These are phyloP conservation scores for Agrochola litura DNA, from an alignment of 2,888 invertebrate species.

Conservation along the genomic window DNA sequence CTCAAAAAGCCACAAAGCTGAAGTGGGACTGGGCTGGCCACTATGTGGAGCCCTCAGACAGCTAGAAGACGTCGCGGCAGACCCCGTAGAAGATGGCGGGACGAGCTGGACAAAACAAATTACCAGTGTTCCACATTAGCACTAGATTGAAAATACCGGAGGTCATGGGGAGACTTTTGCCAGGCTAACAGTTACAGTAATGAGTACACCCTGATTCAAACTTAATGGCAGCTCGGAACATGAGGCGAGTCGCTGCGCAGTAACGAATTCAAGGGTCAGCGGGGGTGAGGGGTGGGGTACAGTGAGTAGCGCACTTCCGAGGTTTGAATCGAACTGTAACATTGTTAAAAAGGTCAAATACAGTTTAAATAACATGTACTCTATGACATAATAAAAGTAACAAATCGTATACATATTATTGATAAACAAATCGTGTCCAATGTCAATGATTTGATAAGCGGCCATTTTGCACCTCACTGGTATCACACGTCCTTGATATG, in stretches of 20 bases:
- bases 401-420: slow-evolving; percentile 46
- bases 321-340: too few relatives aligned
- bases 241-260: too few relatives aligned
- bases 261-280: too few relatives aligned
- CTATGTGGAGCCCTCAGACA: not conserved
- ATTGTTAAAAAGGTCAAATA: not conserved
- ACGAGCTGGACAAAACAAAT: not conserved
- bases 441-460: slow-evolving; percentile 62
- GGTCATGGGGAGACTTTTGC: not conserved
- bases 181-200: not conserved
- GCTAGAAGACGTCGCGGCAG: not conserved
- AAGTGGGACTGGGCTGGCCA: not conserved
- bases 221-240: too few relatives aligned
- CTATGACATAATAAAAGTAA: slow-evolving; percentile 60
- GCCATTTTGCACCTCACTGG: slow-evolving; percentile 54
- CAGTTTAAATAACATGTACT: slow-evolving; percentile 27
- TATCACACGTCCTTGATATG: slow-evolving; percentile 37
- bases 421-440: slow-evolving; percentile 60
- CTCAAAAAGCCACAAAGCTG: not conserved
- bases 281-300: too few relatives aligned
- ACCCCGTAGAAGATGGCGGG: not conserved
- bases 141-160: not conserved
- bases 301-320: too few relatives aligned
- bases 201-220: not conserved
- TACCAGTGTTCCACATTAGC: not conserved